These are phyloP conservation scores for Aurelia aurita DNA, from an alignment of 30 jellyfish, hydroid and myxozoan species.

Conservation along the genomic window DNA sequence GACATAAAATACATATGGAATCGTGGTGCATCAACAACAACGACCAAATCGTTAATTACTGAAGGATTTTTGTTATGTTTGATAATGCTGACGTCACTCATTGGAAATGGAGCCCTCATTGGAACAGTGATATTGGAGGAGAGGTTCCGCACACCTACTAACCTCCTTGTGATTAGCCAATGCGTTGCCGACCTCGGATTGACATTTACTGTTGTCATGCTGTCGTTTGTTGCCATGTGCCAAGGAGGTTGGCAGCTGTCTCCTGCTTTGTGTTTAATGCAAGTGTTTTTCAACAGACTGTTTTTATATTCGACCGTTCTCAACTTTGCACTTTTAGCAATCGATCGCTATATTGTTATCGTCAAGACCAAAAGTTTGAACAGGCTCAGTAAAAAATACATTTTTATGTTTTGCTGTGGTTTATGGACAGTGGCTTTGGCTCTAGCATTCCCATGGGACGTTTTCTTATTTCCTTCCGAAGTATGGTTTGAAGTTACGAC, in stretches of 20 bases:
- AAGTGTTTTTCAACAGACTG: slow-evolving; percentile 42
- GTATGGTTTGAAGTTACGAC: slow-evolving; percentile 54
- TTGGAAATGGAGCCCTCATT: slow-evolving; percentile 67
- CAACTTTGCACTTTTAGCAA: slow-evolving; percentile 46
- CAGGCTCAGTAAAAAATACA: slow-evolving; percentile 31
- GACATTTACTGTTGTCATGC: slow-evolving; percentile 45
- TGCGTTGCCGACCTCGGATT: slow-evolving; percentile 57
- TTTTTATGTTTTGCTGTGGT: slow-evolving; percentile 5
- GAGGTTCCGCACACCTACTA: slow-evolving; percentile 71
- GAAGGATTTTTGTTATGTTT: slow-evolving; percentile 25
- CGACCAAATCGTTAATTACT: neutral
- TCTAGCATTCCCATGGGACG: slow-evolving; percentile 66
- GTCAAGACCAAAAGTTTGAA: slow-evolving; percentile 42
- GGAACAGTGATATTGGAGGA: slow-evolving; percentile 39
- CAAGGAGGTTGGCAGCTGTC: slow-evolving; percentile 40
- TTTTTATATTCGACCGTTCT: slow-evolving; percentile 24
- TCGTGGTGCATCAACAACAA: neutral
- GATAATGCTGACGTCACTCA: slow-evolving; percentile 52
- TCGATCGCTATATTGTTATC: slow-evolving; percentile 68
- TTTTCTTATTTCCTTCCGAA: slow-evolving; percentile 12
- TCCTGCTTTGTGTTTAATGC: slow-evolving; percentile 45
- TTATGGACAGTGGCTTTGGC: slow-evolving; percentile 41
- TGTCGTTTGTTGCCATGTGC: slow-evolving; percentile 16
- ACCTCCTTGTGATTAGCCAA: slow-evolving; percentile 62
- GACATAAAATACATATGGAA: slow-evolving; percentile 38